Conservation (phyloP, 2,797 vertebrate genomes). For the Sternotherus odoratus region DNA sequence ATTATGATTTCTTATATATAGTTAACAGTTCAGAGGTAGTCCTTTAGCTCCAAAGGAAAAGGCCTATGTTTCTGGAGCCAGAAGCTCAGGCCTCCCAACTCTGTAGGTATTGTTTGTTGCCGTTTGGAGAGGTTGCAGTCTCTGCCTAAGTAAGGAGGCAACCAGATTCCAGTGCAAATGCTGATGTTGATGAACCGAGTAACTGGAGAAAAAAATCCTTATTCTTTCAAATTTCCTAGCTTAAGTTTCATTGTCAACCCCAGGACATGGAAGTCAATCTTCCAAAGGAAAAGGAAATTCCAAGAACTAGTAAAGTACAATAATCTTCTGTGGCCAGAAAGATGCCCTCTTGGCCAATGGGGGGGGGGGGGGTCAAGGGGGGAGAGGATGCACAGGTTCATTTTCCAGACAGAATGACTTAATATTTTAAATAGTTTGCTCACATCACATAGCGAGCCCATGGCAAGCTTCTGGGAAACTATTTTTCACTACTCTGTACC, state of each 20-base stretch:
- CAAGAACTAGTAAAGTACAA: background rate
- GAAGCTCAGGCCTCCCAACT: background rate
- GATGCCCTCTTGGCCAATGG: background rate
- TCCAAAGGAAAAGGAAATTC: background rate
- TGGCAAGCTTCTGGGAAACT: background rate
- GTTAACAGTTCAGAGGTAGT: background rate
- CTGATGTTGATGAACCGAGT: background rate
- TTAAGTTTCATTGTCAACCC: background rate
- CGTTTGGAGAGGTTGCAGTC: background rate
- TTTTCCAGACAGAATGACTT: background rate
- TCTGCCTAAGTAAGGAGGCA: background rate
- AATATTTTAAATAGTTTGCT: background rate
- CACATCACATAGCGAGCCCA: background rate
- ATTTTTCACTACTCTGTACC: background rate
- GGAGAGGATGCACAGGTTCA: background rate
- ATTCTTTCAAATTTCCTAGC: background rate
- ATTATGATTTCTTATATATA: too few relatives aligned
- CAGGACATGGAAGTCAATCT: background rate
- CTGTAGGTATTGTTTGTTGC: rapidly evolving
- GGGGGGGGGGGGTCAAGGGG: background rate
- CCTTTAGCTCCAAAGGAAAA: background rate
- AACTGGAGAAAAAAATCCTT: background rate
- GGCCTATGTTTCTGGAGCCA: background rate
- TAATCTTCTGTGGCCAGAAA: background rate
- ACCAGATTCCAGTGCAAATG: background rate